Evolutionary conservation across 2,797 vertebrate species (phyloP).

Genomic region (Pogoniulus pusillus): DNA sequence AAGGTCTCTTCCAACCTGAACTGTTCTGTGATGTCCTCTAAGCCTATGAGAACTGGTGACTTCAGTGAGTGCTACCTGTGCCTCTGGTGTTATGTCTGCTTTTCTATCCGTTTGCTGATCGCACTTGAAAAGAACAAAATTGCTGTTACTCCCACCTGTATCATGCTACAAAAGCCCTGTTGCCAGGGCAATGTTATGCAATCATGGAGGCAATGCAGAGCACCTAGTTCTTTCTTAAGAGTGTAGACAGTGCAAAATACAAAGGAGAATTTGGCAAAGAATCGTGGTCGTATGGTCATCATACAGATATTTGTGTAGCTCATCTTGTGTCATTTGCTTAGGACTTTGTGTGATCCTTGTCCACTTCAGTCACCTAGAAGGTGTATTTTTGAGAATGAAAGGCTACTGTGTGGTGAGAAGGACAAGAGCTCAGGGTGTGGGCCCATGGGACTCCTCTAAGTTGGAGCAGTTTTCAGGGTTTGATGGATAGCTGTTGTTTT

Average conservation of each 20-base stretch:
- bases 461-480: neutral
- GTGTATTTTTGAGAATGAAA: neutral
- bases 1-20: too few species aligned
- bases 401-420: neutral
- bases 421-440: neutral
- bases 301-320: neutral
- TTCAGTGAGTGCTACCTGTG: neutral
- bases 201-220: neutral
- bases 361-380: neutral
- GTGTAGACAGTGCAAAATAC: neutral
- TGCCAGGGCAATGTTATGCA: constrained; percentile 26
- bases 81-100: neutral
- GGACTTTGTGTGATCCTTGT: neutral
- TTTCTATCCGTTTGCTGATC: neutral
- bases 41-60: neutral
- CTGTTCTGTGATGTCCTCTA: neutral
- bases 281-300: too few species aligned
- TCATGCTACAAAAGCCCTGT: neutral
- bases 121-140: neutral
- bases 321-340: neutral
- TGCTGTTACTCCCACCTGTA: neutral
- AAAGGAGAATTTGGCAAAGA: neutral
- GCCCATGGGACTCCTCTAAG: fast-evolving
- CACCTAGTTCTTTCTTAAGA: neutral
- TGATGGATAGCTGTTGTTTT: neutral